Evolutionary conservation across 2,113 vertebrate genomes (phyloP).

Genomic region (Aphelocoma coerulescens): DNA sequence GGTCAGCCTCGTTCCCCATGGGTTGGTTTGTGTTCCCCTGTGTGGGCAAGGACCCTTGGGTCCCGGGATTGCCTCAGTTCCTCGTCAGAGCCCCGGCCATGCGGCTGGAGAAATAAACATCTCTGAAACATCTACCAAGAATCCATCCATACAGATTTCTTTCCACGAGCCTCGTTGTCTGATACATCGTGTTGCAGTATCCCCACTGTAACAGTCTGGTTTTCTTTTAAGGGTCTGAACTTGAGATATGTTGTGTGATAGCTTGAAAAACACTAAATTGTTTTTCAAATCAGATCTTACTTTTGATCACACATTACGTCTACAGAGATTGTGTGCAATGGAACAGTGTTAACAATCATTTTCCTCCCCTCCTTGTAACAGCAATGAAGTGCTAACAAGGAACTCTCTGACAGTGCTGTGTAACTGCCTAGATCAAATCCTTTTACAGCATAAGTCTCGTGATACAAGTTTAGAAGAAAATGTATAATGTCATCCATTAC

Average conservation of each 20-base stretch:
- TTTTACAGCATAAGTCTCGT: background rate
- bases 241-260: background rate
- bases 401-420: background rate
- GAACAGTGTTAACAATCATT: background rate
- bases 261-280: background rate
- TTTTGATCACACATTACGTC: background rate
- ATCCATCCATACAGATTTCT: too few species aligned
- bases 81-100: too few species aligned
- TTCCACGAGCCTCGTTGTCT: too few species aligned
- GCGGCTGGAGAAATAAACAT: too few species aligned
- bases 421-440: background rate
- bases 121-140: too few species aligned
- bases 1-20: too few species aligned
- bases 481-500: background rate
- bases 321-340: background rate
- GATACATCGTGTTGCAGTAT: too few species aligned
- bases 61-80: too few species aligned
- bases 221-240: background rate
- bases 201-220: background rate
- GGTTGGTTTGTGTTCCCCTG: too few species aligned
- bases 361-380: background rate
- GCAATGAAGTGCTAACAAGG: background rate
- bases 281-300: background rate
- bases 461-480: background rate
- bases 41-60: too few species aligned